phyloP scores from a whole-genome alignment of 2,888 invertebrate genomes.

The Xiphydria camelus region DNA sequence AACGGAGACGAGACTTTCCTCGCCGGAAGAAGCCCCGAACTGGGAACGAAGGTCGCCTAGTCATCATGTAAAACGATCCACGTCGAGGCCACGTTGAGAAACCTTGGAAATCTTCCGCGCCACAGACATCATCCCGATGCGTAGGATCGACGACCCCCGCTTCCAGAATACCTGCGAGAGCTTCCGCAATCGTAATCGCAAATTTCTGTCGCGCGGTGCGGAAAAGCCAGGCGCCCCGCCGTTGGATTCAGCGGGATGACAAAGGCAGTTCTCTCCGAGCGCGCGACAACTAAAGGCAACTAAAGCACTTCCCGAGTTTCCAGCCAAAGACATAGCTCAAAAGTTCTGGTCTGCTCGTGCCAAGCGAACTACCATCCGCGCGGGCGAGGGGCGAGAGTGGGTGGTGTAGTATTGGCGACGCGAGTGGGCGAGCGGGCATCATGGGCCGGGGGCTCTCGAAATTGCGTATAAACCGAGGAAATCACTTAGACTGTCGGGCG shows the following conservation, averaged over 20 bases:
- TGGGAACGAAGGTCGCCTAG: too few species aligned
- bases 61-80: too few species aligned
- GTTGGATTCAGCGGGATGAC: background rate
- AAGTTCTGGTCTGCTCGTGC: constrained; percentile 1
- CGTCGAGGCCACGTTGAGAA: too few species aligned
- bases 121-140: too few species aligned
- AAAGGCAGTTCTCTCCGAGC: background rate
- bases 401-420: constrained; percentile 1
- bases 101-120: too few species aligned
- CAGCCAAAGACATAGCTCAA: constrained; percentile 4
- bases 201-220: background rate
- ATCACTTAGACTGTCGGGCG: constrained; percentile 7
- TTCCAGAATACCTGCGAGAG: too few species aligned
- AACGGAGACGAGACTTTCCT: too few species aligned
- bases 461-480: constrained; percentile 4
- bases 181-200: too few species aligned
- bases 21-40: too few species aligned
- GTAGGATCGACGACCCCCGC: too few species aligned
- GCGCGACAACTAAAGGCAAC: constrained; percentile 1
- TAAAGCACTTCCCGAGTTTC: constrained; percentile 3
- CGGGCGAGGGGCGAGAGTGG: background rate
- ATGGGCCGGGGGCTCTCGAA: constrained; percentile 1
- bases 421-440: too few species aligned
- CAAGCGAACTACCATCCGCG: constrained; percentile 3
- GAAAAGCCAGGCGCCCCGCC: background rate